Percentiles rank a stretch among this genome's conserved stretches.
phyloP scores from a whole-genome alignment of 2,888 invertebrate genomes.

The Plusia festucae region DNA sequence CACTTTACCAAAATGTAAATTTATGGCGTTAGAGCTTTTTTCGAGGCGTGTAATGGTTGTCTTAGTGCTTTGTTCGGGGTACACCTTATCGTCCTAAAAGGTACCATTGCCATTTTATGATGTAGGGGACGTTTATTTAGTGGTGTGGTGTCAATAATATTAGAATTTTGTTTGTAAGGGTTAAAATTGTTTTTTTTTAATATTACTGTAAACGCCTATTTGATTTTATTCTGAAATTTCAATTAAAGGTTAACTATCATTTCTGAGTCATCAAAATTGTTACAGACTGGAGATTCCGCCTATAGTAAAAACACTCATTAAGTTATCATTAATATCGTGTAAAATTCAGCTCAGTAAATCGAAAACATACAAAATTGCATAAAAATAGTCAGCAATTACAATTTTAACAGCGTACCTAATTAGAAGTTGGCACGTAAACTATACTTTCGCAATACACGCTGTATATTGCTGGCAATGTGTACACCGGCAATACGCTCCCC shows the following conservation, averaged over 20 bases:
- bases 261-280: too few relatives aligned
- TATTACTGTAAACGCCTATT: too few relatives aligned
- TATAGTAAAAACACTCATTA: too few relatives aligned
- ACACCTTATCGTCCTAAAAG: constrained; percentile 34
- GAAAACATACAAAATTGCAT: not conserved
- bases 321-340: too few relatives aligned
- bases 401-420: constrained; percentile 39
- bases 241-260: too few relatives aligned
- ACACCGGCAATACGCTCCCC: constrained; percentile 18
- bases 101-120: constrained; percentile 37
- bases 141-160: not conserved
- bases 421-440: constrained; percentile 47
- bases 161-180: too few relatives aligned
- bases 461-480: constrained; percentile 40
- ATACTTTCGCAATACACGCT: constrained; percentile 37
- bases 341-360: not conserved
- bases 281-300: too few relatives aligned
- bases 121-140: constrained; percentile 19
- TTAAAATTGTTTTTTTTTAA: too few relatives aligned
- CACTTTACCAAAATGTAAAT: constrained; percentile 73
- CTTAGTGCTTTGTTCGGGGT: constrained; percentile 49
- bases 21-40: constrained; percentile 67
- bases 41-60: constrained; percentile 59
- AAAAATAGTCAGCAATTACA: constrained; percentile 10
- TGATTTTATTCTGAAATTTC: too few relatives aligned